A percentile compares a stretch with the other conserved stretches of the same genome.
phyloP scores from a whole-genome alignment of 2,113 vertebrate genomes.

The Saccopteryx bilineata region DNA sequence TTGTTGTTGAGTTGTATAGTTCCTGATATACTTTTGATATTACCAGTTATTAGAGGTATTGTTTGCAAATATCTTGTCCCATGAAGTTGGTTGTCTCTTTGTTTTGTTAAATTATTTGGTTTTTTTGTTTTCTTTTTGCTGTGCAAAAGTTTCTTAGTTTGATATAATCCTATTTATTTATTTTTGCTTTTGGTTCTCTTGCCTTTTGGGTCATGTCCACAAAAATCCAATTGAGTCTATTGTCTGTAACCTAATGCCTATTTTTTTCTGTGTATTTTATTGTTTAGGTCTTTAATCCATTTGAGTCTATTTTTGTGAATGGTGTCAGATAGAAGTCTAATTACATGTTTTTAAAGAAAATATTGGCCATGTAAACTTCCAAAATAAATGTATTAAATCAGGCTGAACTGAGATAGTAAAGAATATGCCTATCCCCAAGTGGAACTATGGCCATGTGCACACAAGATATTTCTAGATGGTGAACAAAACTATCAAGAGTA shows the following conservation, averaged over 20 bases:
- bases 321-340: not conserved
- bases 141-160: not conserved
- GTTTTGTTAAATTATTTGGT: not conserved
- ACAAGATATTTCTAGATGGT: not conserved
- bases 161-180: not conserved
- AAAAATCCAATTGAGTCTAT: not conserved
- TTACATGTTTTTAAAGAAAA: conserved; percentile 35
- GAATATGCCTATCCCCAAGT: not conserved
- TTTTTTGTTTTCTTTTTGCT: not conserved
- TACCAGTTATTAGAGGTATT: not conserved
- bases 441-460: not conserved
- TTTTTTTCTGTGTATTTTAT: not conserved
- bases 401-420: not conserved
- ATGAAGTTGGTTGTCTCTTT: not conserved
- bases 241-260: not conserved
- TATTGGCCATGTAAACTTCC: not conserved
- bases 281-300: not conserved
- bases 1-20: not conserved
- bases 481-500: not conserved
- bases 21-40: not conserved
- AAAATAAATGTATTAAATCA: conserved; percentile 41
- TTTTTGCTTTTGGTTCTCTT: not conserved
- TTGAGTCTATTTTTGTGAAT: not conserved
- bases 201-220: not conserved
- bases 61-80: not conserved